Base-by-base conservation (phyloP, 2,113 vertebrate genomes). In the Catharus bicknelli region DNA sequence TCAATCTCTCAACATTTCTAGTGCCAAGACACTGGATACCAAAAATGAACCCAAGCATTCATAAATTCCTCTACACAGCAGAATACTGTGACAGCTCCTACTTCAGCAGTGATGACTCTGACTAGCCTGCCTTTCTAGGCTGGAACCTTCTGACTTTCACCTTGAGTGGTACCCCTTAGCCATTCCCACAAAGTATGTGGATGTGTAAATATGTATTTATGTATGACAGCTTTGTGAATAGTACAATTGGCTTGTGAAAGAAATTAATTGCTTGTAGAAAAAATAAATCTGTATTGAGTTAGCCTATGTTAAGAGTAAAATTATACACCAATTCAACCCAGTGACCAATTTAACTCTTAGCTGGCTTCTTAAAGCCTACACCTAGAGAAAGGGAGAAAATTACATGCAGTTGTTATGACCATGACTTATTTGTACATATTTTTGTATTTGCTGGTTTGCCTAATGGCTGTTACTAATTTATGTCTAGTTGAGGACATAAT, bases 71-170 rank as follows among this genome's bases (percentile, higher is more conserved):
- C 45, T 99, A 99, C 95, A 99, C 93, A 1, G 99, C 99, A 15
- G 98, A 99, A 86, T 99, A 96, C 50, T 98, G 97, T 3, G 99
- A 99, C 98, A 99, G 99, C 97, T 99, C 99, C 45, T 99, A 99
- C 96, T 99, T 98, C 95, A 99, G 99, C 96, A 99, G 99, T 3
- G 99, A 99, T 1, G 99, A 99, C 94, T 99, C 99, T 1, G 99
- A 99, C 93, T 99, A 97, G 96, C 53, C 45, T 38, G 51, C n/a
- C 20, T 51, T 67, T 64, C 67, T 7, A 57, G 57, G 29, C 30
- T 23, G 64, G 75, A 91, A 48, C 34, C 64, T 36, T 18, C 29
- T 69, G 78, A 72, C 63, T 78, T 70, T 68, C 61, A 75, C 19
- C 59, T 34, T 13, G 3, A 63, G 12, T 20, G 73, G 55, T 63